Evolutionary conservation across 1,140 invertebrate genomes (phyloP).

Genomic region (Daktulosphaira vitifoliae): DNA sequence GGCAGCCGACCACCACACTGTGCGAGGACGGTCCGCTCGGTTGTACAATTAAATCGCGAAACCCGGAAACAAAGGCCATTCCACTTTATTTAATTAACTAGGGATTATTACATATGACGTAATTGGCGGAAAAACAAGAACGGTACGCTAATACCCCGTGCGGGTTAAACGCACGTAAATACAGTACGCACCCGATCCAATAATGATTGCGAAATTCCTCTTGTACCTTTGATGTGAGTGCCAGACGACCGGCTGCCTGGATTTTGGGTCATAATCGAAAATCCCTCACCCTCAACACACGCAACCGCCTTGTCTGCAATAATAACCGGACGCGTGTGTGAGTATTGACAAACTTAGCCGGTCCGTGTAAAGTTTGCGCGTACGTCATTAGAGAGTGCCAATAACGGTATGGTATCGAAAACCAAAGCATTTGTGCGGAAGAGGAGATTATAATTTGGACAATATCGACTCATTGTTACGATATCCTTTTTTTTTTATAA

Average conservation of each 20-base stretch:
- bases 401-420: neutral
- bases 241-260: neutral
- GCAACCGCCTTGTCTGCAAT: neutral
- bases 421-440: too few relatives aligned
- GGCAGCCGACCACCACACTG: too few relatives aligned
- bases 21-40: too few relatives aligned
- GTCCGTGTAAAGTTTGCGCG: neutral
- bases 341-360: neutral
- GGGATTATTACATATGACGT: slow-evolving; percentile 31
- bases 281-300: neutral
- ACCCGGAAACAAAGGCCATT: slow-evolving; percentile 28
- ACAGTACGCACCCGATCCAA: neutral
- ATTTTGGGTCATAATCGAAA: slow-evolving; percentile 27
- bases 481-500: too few relatives aligned
- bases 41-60: neutral
- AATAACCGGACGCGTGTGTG: neutral
- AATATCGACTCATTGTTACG: too few relatives aligned
- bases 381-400: slow-evolving; percentile 25
- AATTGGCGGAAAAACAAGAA: slow-evolving; percentile 32
- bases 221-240: slow-evolving; percentile 22
- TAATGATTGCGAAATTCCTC: slow-evolving; percentile 32
- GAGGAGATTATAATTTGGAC: too few relatives aligned
- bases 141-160: neutral
- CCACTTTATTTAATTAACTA: slow-evolving; percentile 32
- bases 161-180: neutral